A percentile compares a stretch with the other conserved stretches of the same genome.
phyloP scores from a whole-genome alignment of 35 echinoderm and acorn worm species.

The Holothuria glaberrima region DNA sequence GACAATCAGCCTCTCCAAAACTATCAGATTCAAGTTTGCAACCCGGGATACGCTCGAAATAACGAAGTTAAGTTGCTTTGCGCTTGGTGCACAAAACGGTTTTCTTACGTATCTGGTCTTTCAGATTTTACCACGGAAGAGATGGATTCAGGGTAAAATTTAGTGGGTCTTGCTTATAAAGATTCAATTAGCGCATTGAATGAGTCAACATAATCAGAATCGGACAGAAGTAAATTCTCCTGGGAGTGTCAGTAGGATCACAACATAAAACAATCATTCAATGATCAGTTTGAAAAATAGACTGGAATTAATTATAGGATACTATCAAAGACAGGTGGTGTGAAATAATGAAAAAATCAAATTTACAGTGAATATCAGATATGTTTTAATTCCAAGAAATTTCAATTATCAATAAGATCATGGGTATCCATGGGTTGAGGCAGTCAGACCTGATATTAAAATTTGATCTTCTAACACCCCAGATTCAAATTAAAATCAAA shows the following conservation, averaged over 20 bases:
- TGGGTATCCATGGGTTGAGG: background rate
- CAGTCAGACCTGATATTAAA: constrained; percentile 15
- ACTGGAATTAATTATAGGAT: background rate
- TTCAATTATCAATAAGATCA: constrained; percentile 22
- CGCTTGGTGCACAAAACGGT: too few species aligned
- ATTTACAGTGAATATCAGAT: background rate
- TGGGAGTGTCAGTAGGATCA: background rate
- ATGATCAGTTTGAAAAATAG: background rate
- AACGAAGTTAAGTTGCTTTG: background rate
- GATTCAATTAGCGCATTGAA: background rate
- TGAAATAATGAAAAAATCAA: constrained; percentile 14
- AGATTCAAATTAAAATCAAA: background rate
- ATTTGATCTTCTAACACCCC: constrained; percentile 12
- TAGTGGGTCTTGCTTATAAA: background rate
- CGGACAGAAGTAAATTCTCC: constrained; percentile 19
- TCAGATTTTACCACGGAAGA: background rate
- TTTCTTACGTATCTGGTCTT: background rate
- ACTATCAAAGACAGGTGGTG: background rate
- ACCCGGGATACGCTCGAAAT: background rate
- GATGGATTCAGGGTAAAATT: background rate
- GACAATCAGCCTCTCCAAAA: background rate
- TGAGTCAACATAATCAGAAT: background rate
- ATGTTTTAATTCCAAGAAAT: background rate
- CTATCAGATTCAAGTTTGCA: background rate
- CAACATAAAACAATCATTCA: background rate